Conservation (phyloP, 2,113 vertebrate species). For the Laticauda colubrina region DNA sequence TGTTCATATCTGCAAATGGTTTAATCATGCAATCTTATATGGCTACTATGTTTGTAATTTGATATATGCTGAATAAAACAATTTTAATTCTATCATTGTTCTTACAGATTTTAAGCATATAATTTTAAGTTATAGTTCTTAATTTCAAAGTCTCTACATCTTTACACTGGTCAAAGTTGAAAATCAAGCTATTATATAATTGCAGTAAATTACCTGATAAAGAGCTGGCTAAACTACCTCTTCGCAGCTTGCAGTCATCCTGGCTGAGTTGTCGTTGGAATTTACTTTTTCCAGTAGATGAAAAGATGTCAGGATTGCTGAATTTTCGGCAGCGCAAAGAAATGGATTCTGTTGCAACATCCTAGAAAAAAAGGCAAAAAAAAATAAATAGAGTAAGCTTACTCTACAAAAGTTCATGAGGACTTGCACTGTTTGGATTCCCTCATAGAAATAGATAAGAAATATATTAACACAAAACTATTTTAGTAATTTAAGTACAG, state of each 20-base stretch:
- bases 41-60: neutral
- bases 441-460: neutral
- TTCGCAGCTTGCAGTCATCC: slow-evolving; percentile 85
- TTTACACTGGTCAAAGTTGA: neutral
- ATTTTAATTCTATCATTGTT: neutral
- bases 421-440: neutral
- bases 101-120: neutral
- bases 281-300: slow-evolving; percentile 85
- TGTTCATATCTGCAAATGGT: neutral
- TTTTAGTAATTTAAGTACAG: neutral
- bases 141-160: neutral
- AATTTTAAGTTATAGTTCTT: neutral
- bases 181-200: neutral
- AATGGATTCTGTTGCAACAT: slow-evolving; percentile 75
- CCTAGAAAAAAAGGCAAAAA: slow-evolving; percentile 65
- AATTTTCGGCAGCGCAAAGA: slow-evolving; percentile 89
- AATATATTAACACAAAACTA: neutral
- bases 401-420: neutral
- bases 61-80: neutral
- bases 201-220: slow-evolving; percentile 77
- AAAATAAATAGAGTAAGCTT: neutral
- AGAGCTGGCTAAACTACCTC: slow-evolving; percentile 83
- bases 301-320: slow-evolving; percentile 92
- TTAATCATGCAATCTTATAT: neutral
- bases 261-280: slow-evolving; percentile 92